A percentile compares a stretch with the other conserved stretches of the same genome.
Evolutionary conservation across 1,140 invertebrate species (phyloP).

Genomic region (Delia radicum): DNA sequence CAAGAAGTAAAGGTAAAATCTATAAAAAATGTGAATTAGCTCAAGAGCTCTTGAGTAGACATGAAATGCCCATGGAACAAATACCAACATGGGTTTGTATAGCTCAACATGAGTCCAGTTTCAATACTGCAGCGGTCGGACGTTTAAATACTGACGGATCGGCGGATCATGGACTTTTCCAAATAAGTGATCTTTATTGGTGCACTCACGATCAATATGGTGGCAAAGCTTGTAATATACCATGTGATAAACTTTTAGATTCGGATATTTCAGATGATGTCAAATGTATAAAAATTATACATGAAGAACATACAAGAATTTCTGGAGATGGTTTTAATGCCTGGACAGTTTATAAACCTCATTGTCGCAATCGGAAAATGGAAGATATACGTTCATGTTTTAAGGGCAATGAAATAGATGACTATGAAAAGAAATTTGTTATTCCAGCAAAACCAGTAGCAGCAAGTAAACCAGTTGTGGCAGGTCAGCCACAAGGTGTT

Average conservation of each 20-base stretch:
- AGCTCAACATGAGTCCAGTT: constrained; percentile 67
- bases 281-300: constrained; percentile 64
- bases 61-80: constrained; percentile 59
- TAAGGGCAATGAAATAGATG: background rate
- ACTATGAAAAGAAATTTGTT: background rate
- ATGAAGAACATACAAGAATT: constrained; percentile 63
- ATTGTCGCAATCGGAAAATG: constrained; percentile 43
- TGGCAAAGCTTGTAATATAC: constrained; percentile 62
- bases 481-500: background rate
- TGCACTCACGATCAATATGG: constrained; percentile 62
- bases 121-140: constrained; percentile 65
- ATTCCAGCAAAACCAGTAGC: background rate
- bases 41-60: constrained; percentile 58
- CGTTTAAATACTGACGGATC: constrained; percentile 59
- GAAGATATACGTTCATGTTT: constrained; percentile 16
- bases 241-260: constrained; percentile 63
- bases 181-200: constrained; percentile 72
- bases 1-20: constrained; percentile 55
- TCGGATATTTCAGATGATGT: constrained; percentile 70
- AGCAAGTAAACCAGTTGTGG: background rate
- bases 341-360: constrained; percentile 64
- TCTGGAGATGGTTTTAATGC: constrained; percentile 71
- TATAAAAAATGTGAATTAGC: constrained; percentile 67
- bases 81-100: constrained; percentile 72
- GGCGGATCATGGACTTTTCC: constrained; percentile 69